Evolutionary conservation across 1,140 invertebrate genomes (phyloP).

Genomic region (Cherax destructor): DNA sequence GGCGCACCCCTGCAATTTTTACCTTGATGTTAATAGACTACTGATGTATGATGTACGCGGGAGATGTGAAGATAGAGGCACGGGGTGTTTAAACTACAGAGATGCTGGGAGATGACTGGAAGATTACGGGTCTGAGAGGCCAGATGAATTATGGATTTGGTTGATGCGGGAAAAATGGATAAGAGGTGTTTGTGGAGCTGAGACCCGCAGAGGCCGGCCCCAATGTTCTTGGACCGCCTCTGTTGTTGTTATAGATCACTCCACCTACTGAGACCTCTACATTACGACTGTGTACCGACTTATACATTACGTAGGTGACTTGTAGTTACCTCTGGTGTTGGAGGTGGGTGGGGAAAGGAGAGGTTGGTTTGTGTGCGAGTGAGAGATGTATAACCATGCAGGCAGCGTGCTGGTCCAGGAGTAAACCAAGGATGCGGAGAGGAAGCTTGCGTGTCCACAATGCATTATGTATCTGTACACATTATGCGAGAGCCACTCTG

Average conservation of each 20-base stretch:
- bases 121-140: conserved; percentile 59
- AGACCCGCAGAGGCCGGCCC: background rate
- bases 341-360: background rate
- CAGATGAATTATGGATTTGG: conserved; percentile 64
- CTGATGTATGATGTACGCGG: conserved; percentile 70
- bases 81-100: conserved; percentile 71
- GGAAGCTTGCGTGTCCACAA: conserved; percentile 26
- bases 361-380: too few species aligned
- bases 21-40: conserved; percentile 70
- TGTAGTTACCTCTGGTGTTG: too few species aligned
- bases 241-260: conserved; percentile 26
- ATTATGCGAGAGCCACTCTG: conserved; percentile 48
- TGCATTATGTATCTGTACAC: conserved; percentile 42
- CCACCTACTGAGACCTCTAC: conserved; percentile 5
- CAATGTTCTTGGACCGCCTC: conserved; percentile 16
- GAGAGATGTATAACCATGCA: background rate
- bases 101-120: conserved; percentile 65
- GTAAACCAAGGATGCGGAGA: background rate
- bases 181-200: conserved; percentile 21
- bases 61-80: conserved; percentile 68
- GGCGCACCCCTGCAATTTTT: conserved; percentile 62
- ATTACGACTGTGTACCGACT: conserved; percentile 21
- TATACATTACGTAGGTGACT: background rate
- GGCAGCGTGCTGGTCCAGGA: background rate
- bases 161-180: conserved; percentile 49